Percentiles rank a stretch among this genome's conserved stretches.
Evolutionary conservation across 35 echinoderm and acorn worm genomes (phyloP).

Genomic region (Ophioderma brevispina): DNA sequence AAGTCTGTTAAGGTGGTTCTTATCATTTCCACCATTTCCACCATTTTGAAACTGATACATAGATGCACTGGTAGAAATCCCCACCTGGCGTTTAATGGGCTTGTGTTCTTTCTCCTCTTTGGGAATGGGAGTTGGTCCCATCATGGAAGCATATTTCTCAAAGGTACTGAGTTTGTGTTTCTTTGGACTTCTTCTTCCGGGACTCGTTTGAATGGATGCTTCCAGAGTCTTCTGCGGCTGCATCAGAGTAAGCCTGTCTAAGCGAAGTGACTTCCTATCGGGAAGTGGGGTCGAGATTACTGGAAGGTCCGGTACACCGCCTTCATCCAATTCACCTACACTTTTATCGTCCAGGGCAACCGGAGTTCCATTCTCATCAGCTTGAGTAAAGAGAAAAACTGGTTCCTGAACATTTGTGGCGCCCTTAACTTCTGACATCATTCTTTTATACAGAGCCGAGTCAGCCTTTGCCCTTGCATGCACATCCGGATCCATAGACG

Average conservation of each 20-base stretch:
- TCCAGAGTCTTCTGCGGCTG: too few relatives aligned
- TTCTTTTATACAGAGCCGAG: background rate
- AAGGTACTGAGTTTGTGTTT: slow-evolving; percentile 79
- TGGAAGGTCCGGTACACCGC: background rate
- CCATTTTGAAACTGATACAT: background rate
- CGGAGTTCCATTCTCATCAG: too few relatives aligned
- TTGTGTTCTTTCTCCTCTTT: slow-evolving; percentile 10
- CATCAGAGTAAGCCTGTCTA: background rate
- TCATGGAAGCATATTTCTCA: slow-evolving; percentile 83
- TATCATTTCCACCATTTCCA: background rate
- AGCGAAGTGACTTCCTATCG: background rate
- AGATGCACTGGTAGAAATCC: background rate
- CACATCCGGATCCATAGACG: background rate
- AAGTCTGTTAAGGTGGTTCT: background rate
- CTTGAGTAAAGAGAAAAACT: background rate
- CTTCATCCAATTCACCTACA: background rate
- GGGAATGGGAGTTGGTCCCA: background rate
- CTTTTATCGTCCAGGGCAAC: background rate
- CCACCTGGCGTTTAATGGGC: slow-evolving; percentile 80
- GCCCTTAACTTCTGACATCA: background rate
- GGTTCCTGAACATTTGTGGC: background rate
- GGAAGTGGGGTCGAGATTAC: background rate
- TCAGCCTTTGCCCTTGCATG: background rate
- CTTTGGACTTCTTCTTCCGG: slow-evolving; percentile 26
- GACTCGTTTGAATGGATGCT: background rate